phyloP scores from a whole-genome alignment of 2,888 invertebrate genomes.

The Rhagophthalmus giganteus region DNA sequence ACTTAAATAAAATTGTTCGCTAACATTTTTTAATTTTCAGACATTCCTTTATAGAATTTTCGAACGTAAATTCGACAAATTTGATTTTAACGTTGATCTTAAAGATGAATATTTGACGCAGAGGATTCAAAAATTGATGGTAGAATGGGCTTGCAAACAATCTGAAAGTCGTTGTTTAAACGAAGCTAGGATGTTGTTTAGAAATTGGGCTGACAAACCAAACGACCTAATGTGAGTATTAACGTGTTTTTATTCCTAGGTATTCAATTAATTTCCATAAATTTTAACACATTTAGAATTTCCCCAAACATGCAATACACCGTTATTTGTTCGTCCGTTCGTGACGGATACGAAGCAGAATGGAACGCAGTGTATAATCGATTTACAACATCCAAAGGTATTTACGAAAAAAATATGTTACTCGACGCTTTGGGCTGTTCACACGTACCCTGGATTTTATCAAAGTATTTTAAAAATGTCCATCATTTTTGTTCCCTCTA shows the following conservation, averaged over 20 bases:
- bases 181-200: slow-evolving; percentile 50
- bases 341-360: slow-evolving; percentile 64
- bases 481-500: too few species aligned
- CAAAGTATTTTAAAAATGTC: slow-evolving; percentile 58
- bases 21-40: not conserved
- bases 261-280: too few species aligned
- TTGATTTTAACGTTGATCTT: slow-evolving; percentile 57
- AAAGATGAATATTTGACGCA: slow-evolving; percentile 59
- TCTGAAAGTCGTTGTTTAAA: slow-evolving; percentile 59
- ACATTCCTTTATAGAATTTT: not conserved
- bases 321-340: slow-evolving; percentile 69
- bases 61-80: slow-evolving; percentile 54
- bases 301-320: slow-evolving; percentile 64
- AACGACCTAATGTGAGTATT: slow-evolving; percentile 3
- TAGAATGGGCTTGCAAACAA: slow-evolving; percentile 62
- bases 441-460: slow-evolving; percentile 60
- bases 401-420: slow-evolving; percentile 65
- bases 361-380: slow-evolving; percentile 68
- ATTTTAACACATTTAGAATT: too few species aligned
- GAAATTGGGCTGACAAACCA: slow-evolving; percentile 17
- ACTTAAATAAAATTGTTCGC: too few species aligned
- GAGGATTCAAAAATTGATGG: slow-evolving; percentile 60
- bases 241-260: not conserved
- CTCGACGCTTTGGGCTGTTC: slow-evolving; percentile 62
- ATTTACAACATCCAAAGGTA: slow-evolving; percentile 58